A percentile compares a stretch with the other conserved stretches of the same genome.
phyloP scores from a whole-genome alignment of 1,140 invertebrate species.

The Drosophila kurseongensis region DNA sequence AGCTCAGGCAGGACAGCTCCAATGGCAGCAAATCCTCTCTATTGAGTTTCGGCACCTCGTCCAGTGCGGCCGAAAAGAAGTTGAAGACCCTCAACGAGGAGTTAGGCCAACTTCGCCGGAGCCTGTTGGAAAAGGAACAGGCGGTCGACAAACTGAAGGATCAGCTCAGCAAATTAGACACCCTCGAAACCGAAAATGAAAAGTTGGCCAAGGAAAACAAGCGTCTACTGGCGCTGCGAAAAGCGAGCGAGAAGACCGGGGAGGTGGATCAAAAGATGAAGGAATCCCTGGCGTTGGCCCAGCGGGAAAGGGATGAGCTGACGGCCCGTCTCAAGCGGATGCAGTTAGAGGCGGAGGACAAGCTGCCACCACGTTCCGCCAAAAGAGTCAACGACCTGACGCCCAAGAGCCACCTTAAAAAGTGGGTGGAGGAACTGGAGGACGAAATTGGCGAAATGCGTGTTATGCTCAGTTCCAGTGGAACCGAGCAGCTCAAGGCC shows the following conservation, averaged over 20 bases:
- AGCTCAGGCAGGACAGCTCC: constrained; percentile 85
- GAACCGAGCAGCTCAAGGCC: constrained; percentile 61
- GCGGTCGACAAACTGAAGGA: constrained; percentile 91
- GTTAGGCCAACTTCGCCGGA: constrained; percentile 89
- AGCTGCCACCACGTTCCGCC: constrained; percentile 67
- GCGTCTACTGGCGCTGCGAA: constrained; percentile 79
- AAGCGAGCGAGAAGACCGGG: constrained; percentile 54
- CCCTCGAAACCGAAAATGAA: constrained; percentile 90
- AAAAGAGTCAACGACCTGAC: constrained; percentile 78
- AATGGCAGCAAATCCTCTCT: constrained; percentile 62
- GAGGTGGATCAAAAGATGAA: constrained; percentile 71
- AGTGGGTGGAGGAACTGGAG: constrained; percentile 83
- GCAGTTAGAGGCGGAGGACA: constrained; percentile 65
- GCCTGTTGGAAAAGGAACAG: constrained; percentile 93
- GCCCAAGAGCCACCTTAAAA: constrained; percentile 80
- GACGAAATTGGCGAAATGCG: constrained; percentile 81
- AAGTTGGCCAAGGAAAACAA: constrained; percentile 90
- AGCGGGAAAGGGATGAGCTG: constrained; percentile 72
- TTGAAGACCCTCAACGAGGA: constrained; percentile 90
- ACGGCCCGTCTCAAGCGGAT: constrained; percentile 68
- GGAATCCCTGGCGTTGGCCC: constrained; percentile 55
- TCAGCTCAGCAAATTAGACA: constrained; percentile 88
- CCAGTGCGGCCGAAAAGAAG: constrained; percentile 88
- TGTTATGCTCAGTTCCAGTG: constrained; percentile 61
- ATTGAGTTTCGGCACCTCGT: constrained; percentile 49